phyloP scores from a whole-genome alignment of 2,888 invertebrate genomes.

The Agelastica alni region DNA sequence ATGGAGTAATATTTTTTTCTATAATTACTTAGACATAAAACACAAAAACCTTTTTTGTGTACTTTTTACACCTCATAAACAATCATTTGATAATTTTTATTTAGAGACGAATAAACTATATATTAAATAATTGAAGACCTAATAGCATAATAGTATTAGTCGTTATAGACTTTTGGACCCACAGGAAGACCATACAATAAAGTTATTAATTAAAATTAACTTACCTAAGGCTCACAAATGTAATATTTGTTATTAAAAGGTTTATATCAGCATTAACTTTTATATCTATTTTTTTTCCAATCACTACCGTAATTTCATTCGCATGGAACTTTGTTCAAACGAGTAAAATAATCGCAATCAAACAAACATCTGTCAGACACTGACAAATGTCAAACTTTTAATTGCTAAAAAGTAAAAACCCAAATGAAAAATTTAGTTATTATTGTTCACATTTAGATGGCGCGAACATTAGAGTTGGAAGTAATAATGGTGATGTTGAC shows the following conservation, averaged over 20 bases:
- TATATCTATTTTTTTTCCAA: constrained; percentile 19
- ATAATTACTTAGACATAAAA: no score
- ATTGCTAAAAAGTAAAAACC: neutral
- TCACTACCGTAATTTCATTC: constrained; percentile 15
- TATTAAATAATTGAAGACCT: constrained; percentile 9
- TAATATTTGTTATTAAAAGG: constrained; percentile 2
- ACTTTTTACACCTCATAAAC: neutral
- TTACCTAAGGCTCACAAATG: constrained; percentile 13
- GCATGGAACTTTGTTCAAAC: constrained; percentile 21
- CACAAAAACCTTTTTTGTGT: no score
- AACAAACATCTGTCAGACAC: constrained; percentile 32
- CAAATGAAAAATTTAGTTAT: no score
- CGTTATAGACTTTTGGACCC: constrained; percentile 14
- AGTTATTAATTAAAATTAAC: constrained; percentile 7
- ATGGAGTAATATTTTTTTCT: no score
- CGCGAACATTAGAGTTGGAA: no score
- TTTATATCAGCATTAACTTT: constrained; percentile 10
- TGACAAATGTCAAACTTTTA: constrained; percentile 24
- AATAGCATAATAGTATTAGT: neutral
- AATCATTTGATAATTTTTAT: neutral
- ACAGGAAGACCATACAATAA: constrained; percentile 19
- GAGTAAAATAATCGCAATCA: constrained; percentile 20
- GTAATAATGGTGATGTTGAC: no score
- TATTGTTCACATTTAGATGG: no score
- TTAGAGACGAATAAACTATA: neutral